Conservation (phyloP, 2,888 invertebrate species). For the Drosophila nigritarsus region DNA sequence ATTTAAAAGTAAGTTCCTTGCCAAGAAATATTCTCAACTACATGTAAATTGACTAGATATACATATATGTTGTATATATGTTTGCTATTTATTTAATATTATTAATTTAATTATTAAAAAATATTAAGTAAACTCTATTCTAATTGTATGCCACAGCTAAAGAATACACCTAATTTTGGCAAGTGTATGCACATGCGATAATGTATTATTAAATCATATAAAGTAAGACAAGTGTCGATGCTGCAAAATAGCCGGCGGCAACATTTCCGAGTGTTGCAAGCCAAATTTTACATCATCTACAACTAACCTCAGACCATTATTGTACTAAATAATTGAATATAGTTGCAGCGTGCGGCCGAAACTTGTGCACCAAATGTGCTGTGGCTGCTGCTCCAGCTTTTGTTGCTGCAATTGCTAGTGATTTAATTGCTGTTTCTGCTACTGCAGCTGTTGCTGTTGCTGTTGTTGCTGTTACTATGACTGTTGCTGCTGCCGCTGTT, state of each 20-base stretch:
- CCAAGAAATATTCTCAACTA: not conserved
- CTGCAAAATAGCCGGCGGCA: conserved; percentile 9
- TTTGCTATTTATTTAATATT: too few relatives aligned
- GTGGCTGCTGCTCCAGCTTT: conserved; percentile 46
- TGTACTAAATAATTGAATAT: conserved; percentile 75
- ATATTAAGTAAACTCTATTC: not conserved
- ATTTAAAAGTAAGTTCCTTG: not conserved
- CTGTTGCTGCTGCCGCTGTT: conserved; percentile 38
- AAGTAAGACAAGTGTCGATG: conserved; percentile 3
- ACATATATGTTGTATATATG: too few relatives aligned
- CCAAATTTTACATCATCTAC: conserved; percentile 32
- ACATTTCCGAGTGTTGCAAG: conserved; percentile 11
- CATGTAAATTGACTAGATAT: not conserved
- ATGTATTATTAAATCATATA: conserved; percentile 1
- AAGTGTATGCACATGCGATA: not conserved
- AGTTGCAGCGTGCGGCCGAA: conserved; percentile 58
- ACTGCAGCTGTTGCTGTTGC: conserved; percentile 1
- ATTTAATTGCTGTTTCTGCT: conserved; percentile 5
- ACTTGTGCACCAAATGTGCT: conserved; percentile 56
- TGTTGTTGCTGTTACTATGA: conserved; percentile 27
- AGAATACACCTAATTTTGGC: not conserved
- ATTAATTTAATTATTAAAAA: too few relatives aligned
- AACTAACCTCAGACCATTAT: conserved; percentile 59
- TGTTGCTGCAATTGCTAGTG: not conserved
- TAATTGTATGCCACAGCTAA: not conserved